Conservation (phyloP, 2,113 vertebrate species). For the Mobula birostris region DNA sequence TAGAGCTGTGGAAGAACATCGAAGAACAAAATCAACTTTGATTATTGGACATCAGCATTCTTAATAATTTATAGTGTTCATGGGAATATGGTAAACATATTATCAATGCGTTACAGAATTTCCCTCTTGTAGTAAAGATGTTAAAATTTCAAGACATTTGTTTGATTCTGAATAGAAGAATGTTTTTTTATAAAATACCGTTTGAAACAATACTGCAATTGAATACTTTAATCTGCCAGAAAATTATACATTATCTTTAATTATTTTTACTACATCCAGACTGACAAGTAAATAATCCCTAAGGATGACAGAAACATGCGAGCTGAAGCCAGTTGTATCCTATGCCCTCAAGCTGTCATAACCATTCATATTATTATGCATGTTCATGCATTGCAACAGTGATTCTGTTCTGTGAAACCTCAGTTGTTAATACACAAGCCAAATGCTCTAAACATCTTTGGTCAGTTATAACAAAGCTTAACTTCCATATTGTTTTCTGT, state of each 20-base stretch:
- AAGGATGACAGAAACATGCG: not conserved
- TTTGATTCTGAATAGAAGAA: not conserved
- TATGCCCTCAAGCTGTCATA: not conserved
- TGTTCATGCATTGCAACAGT: not conserved
- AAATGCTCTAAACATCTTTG: not conserved
- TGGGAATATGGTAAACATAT: no score
- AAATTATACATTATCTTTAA: not conserved
- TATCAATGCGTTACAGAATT: not conserved
- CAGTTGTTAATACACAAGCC: not conserved
- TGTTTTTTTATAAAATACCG: not conserved
- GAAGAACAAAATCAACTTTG: not conserved
- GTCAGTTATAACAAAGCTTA: not conserved
- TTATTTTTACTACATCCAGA: not conserved
- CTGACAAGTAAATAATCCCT: not conserved
- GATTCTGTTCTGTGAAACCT: not conserved
- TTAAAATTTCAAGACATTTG: not conserved
- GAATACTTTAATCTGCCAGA: not conserved
- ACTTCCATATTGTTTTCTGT: not conserved
- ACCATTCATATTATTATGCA: not conserved
- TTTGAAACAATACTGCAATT: not conserved
- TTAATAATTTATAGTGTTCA: no score
- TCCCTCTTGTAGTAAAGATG: not conserved
- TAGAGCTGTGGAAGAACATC: not conserved
- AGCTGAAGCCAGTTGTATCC: not conserved
- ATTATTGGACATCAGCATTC: not conserved